Conservation (phyloP, 1,140 invertebrate genomes). For the Drosophila lacertosa region DNA sequence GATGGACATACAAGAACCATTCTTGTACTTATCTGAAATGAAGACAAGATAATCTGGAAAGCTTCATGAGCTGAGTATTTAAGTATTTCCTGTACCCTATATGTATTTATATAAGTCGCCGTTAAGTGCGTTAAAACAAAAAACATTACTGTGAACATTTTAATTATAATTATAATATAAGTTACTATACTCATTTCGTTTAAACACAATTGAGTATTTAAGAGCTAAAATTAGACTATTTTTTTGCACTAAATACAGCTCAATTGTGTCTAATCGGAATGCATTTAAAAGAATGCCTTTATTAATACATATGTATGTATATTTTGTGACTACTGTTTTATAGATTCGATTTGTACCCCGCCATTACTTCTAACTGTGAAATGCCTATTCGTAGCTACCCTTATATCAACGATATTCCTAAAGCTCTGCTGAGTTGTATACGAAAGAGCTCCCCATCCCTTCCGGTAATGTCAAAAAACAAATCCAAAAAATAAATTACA, state of each 20-base stretch:
- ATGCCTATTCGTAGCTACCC: conserved; percentile 71
- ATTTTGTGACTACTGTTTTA: conserved; percentile 74
- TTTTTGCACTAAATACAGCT: not conserved
- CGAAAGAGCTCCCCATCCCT: conserved; percentile 33
- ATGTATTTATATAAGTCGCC: conserved; percentile 60
- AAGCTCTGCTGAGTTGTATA: conserved; percentile 66
- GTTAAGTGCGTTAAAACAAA: conserved; percentile 66
- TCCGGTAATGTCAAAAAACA: conserved; percentile 53
- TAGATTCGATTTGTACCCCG: conserved; percentile 75
- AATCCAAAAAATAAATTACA: conserved; percentile 13
- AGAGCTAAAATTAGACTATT: conserved; percentile 3
- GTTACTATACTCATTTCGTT: conserved; percentile 43
- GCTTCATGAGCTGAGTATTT: not conserved
- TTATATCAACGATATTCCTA: conserved; percentile 74
- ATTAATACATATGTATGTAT: conserved; percentile 59
- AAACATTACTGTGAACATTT: conserved; percentile 70
- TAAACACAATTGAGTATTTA: conserved; percentile 36
- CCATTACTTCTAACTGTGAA: conserved; percentile 76
- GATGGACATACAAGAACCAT: not conserved
- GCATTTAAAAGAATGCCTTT: conserved; percentile 29
- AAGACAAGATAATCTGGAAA: conserved; percentile 3
- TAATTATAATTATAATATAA: conserved; percentile 24
- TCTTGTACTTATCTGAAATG: conserved; percentile 11
- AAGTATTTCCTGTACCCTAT: conserved; percentile 14
- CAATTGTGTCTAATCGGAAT: conserved; percentile 37